Conservation (phyloP, 2,113 vertebrate species). For the Cercocebus atys region DNA sequence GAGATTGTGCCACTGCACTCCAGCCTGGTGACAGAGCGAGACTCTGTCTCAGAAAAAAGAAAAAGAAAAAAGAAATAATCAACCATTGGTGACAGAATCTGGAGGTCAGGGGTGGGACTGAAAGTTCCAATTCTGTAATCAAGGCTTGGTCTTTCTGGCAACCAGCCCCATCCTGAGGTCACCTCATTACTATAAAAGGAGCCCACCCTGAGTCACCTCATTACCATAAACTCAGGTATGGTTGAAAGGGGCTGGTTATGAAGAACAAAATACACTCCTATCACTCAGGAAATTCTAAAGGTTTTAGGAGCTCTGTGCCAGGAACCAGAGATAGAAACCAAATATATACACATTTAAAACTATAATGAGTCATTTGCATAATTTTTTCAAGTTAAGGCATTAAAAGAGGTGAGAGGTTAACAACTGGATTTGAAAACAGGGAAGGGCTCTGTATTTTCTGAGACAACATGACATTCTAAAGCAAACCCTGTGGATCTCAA, state of each 20-base stretch:
- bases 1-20: too few relatives aligned
- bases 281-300: background rate
- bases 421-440: background rate
- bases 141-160: background rate
- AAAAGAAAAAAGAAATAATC: too few relatives aligned
- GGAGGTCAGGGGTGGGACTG: background rate
- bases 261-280: background rate
- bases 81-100: too few relatives aligned
- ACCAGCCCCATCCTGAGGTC: background rate
- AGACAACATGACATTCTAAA: background rate
- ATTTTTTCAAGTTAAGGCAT: background rate
- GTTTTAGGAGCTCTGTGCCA: background rate
- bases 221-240: background rate
- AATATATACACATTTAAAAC: background rate
- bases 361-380: background rate
- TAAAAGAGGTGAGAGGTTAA: background rate
- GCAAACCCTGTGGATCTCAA: background rate
- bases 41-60: too few relatives aligned
- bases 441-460: background rate
- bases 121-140: background rate
- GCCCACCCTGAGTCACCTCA: background rate
- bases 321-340: background rate
- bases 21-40: too few relatives aligned
- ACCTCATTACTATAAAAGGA: background rate
- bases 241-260: background rate